These are phyloP conservation scores for Dysmachus trigonus DNA, from an alignment of 2,888 invertebrate genomes.

Conservation along the genomic window DNA sequence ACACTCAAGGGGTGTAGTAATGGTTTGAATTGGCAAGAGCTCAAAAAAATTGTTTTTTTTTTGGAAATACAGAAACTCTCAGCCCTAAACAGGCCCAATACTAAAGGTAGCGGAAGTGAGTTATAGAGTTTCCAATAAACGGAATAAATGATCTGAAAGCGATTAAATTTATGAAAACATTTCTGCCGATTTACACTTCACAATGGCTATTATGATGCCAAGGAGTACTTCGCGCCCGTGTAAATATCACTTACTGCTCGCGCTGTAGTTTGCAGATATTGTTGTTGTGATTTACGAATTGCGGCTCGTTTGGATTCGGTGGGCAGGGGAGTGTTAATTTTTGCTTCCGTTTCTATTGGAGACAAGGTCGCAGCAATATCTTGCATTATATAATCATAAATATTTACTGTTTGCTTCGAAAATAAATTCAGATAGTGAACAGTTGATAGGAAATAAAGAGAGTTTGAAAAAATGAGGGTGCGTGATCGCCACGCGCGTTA, in stretches of 20 bases:
- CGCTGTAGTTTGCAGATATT: background rate
- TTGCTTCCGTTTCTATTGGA: too few relatives aligned
- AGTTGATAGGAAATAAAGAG: too few relatives aligned
- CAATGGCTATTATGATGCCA: background rate
- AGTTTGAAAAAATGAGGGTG: too few relatives aligned
- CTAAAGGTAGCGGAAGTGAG: background rate
- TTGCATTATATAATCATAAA: background rate
- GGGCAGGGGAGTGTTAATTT: background rate
- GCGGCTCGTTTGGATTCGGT: background rate
- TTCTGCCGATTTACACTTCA: background rate
- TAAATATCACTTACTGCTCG: background rate
- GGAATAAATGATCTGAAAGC: background rate
- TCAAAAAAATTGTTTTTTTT: background rate
- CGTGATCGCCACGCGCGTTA: too few relatives aligned
- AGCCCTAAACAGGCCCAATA: background rate
- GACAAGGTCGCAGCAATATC: background rate
- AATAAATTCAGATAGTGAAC: too few relatives aligned
- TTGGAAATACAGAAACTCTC: background rate
- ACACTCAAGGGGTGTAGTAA: background rate
- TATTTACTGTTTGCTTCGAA: too few relatives aligned
- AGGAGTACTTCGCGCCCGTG: background rate
- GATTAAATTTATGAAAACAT: background rate
- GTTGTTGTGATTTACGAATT: background rate
- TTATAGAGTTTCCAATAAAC: background rate
- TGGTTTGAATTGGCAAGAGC: background rate